These are phyloP conservation scores for Rhyacichthys aspro DNA, from an alignment of 2,797 vertebrate species.

Conservation along the genomic window DNA sequence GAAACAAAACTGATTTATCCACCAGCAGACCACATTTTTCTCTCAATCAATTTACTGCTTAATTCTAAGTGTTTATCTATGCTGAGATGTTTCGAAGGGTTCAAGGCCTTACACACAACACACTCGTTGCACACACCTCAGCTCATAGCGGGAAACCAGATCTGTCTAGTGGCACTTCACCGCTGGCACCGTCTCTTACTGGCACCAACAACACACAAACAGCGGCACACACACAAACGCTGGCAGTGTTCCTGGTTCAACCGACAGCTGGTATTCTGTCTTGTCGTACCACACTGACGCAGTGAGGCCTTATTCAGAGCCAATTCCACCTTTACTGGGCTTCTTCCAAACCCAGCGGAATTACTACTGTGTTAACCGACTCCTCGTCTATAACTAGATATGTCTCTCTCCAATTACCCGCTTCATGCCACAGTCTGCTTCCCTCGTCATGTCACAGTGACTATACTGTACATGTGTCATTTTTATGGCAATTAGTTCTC, in stretches of 20 bases:
- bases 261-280: slow-evolving; percentile 70
- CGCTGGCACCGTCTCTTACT: slow-evolving; percentile 57
- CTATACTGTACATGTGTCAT: slow-evolving; percentile 22
- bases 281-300: slow-evolving; percentile 56
- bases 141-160: slow-evolving; percentile 60
- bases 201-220: slow-evolving; percentile 46
- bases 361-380: slow-evolving; percentile 61
- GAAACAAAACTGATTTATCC: background rate
- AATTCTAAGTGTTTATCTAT: background rate
- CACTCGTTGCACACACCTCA: slow-evolving; percentile 25
- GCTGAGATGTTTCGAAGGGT: background rate
- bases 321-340: slow-evolving; percentile 63
- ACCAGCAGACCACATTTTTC: too few species aligned
- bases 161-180: slow-evolving; percentile 61
- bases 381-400: slow-evolving; percentile 66
- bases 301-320: slow-evolving; percentile 44
- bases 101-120: slow-evolving; percentile 15
- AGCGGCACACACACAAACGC: slow-evolving; percentile 22
- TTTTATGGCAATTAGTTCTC: slow-evolving; percentile 32
- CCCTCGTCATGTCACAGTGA: slow-evolving; percentile 45
- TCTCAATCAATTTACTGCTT: background rate
- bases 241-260: slow-evolving; percentile 62
- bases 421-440: slow-evolving; percentile 30
- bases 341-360: slow-evolving; percentile 48
- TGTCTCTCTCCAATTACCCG: slow-evolving; percentile 64